These are phyloP conservation scores for Cantharis flavilabris DNA, from an alignment of 2,888 invertebrate species.

Conservation along the genomic window DNA sequence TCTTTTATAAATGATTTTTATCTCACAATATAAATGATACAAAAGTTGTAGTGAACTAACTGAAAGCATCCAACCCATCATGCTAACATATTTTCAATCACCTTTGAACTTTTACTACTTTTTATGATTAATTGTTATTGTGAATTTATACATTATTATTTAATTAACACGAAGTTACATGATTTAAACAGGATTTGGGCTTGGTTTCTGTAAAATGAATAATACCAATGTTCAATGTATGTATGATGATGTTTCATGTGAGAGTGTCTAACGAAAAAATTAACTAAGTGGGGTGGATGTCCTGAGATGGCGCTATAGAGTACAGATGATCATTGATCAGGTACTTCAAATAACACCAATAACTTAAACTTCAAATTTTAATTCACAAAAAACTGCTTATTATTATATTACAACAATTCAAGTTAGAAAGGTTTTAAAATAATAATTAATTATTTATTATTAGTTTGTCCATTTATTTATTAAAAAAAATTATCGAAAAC, in stretches of 20 bases:
- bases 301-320: not conserved
- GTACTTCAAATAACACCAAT: not conserved
- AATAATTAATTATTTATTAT: too few species aligned
- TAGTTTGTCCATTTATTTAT: too few species aligned
- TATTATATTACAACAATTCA: too few species aligned
- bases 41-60: slow-evolving; percentile 19
- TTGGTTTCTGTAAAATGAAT: not conserved
- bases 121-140: not conserved
- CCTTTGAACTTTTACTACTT: slow-evolving; percentile 18
- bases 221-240: not conserved
- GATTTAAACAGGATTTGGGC: not conserved
- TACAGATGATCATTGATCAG: not conserved
- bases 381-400: too few species aligned
- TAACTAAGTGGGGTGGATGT: not conserved
- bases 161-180: not conserved
- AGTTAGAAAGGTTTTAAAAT: too few species aligned
- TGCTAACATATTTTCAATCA: slow-evolving; percentile 21
- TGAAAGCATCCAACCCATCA: slow-evolving; percentile 14
- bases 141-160: not conserved
- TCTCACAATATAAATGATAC: slow-evolving; percentile 20
- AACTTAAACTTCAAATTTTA: not conserved
- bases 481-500: too few species aligned
- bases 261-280: not conserved
- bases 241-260: not conserved
- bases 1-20: slow-evolving; percentile 26